Evolutionary conservation across 2,113 vertebrate species (phyloP), one percentile per base, ranked within the genome.

Genomic region (Motacilla tschutschensis): DNA sequence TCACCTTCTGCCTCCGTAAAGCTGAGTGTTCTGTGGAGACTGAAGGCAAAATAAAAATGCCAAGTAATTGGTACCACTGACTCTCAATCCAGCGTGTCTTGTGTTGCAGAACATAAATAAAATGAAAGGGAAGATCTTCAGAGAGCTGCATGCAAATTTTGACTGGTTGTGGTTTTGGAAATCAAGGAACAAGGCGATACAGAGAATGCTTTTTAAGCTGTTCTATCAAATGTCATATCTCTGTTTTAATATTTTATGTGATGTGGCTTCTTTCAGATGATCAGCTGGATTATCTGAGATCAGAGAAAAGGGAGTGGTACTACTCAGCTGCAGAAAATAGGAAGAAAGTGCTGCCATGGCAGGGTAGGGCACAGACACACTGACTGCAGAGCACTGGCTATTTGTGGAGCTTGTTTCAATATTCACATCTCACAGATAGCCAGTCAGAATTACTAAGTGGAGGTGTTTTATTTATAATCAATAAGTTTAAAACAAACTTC

Each of bases 211-310:
- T 92, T 94, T 87, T 79, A 79, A 91, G 54, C 85, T 83, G 3
- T 71, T 77, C 73, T 85, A 58, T 87, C 85, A 94, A 72, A 79
- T 92, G 91, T 91, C 83, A 47, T 83, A 59, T 85, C 76, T 89
- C 58, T 89, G 38, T 60, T 93, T 94, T 85, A 87, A 85, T 94
- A 83, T 93, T 94, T 89, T 79, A 79, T 92, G 83, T 69, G 77
- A 91, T 89, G 71, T 74, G 67, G 65, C 87, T 92, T 83, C 76
- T 79, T 87, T 90, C 86, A 90, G 94, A 91, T 89, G 78, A 91
- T 93, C 84, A 91, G 64, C 43, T 95, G 87, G 60, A 83, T 90
- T 86, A 78, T 81, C 24, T 86, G 81, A 94, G 84, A 94, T 82
- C 84, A 93, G 91, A 93, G 66, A 33, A 87, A 85, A 86, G 48